Percentiles rank a stretch among this genome's conserved stretches.
Conservation (phyloP, 2,113 vertebrate genomes). For the Uria lomvia region DNA sequence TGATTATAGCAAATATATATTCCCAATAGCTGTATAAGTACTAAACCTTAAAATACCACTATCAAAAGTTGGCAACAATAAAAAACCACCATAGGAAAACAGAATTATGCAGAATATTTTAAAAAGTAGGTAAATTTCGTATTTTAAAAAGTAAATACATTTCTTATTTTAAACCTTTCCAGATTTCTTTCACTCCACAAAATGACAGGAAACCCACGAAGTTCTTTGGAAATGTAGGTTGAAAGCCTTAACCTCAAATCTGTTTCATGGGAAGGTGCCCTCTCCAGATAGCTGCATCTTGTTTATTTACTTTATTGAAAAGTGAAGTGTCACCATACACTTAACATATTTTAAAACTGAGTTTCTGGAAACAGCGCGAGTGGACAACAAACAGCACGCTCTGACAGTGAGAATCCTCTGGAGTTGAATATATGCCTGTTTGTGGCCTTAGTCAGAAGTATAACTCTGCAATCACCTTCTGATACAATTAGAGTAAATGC, state of each 20-base stretch:
- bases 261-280: not conserved
- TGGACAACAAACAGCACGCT: not conserved
- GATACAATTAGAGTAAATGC: not conserved
- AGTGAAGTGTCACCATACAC: not conserved
- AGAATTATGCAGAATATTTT: not conserved
- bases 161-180: not conserved
- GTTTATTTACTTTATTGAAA: not conserved
- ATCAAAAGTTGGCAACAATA: not conserved
- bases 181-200: not conserved
- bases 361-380: not conserved
- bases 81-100: rapidly evolving
- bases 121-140: not conserved
- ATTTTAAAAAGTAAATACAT: not conserved
- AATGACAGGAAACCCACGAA: not conserved
- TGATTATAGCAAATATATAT: not conserved
- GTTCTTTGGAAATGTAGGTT: not conserved
- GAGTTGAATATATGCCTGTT: not conserved
- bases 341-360: not conserved
- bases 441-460: not conserved
- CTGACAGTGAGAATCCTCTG: not conserved
- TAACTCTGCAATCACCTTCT: not conserved
- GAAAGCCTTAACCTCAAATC: not conserved
- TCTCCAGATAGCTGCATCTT: not conserved
- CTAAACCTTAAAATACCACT: not conserved
- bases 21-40: not conserved